phyloP scores from a whole-genome alignment of 2,797 vertebrate genomes.

The Microctenopoma lineatum region DNA sequence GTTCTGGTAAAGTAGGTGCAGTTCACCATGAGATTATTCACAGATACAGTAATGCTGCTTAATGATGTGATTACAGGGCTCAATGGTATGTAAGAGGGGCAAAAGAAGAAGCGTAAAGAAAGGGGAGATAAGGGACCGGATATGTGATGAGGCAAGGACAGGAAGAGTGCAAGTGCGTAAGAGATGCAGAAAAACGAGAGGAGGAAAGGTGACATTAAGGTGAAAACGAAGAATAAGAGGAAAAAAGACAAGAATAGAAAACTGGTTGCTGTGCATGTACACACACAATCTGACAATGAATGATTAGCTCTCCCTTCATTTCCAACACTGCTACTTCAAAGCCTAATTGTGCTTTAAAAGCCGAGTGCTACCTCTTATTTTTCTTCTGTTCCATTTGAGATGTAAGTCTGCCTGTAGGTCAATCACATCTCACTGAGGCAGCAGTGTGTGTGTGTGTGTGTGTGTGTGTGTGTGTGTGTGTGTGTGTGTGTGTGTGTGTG shows the following conservation, averaged over 20 bases:
- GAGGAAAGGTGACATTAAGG: constrained; percentile 27
- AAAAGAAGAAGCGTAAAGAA: constrained; percentile 3
- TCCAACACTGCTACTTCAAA: background rate
- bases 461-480: too few relatives aligned
- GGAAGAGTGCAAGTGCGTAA: constrained; percentile 52
- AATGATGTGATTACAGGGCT: constrained; percentile 63
- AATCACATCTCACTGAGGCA: constrained; percentile 28
- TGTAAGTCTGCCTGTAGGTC: constrained; percentile 12
- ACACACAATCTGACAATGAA: constrained; percentile 10
- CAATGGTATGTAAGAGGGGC: constrained; percentile 19
- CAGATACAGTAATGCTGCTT: constrained; percentile 54
- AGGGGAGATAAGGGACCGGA: constrained; percentile 35
- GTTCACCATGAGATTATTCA: constrained; percentile 55
- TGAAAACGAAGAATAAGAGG: constrained; percentile 28
- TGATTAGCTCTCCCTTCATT: constrained; percentile 5
- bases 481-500: too few relatives aligned
- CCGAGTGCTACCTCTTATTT: background rate
- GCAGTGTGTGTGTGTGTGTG: background rate
- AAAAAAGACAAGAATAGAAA: constrained; percentile 31
- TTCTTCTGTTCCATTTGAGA: constrained; percentile 12
- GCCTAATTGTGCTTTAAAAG: constrained; percentile 12
- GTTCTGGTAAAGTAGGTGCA: constrained; percentile 2
- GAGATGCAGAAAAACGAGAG: constrained; percentile 23
- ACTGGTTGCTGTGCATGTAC: constrained; percentile 1
- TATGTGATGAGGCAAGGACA: constrained; percentile 44